Conservation (phyloP, 2,888 invertebrate genomes). For the Vesta saturnalis region DNA sequence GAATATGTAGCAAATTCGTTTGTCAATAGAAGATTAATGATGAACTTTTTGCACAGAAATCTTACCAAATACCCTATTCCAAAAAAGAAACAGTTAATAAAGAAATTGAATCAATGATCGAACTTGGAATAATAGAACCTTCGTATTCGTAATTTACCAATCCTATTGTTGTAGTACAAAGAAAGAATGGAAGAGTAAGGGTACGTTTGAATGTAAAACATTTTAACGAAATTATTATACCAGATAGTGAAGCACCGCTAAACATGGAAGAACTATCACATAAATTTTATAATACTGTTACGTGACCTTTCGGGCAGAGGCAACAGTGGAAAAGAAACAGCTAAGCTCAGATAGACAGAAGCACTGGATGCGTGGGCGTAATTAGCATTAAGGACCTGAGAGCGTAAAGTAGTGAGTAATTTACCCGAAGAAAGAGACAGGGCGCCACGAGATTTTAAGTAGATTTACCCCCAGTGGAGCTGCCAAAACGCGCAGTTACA, state of each 20-base stretch:
- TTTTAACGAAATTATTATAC: constrained; percentile 26
- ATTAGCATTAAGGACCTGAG: too few relatives aligned
- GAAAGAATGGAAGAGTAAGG: neutral
- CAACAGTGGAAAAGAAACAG: too few relatives aligned
- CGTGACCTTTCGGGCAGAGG: too few relatives aligned
- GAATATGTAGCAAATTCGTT: neutral
- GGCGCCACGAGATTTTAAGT: too few relatives aligned
- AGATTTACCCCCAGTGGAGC: too few relatives aligned
- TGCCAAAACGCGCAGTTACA: too few relatives aligned
- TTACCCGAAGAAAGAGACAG: too few relatives aligned
- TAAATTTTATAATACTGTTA: constrained; percentile 31
- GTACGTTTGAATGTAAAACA: neutral
- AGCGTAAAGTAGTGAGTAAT: too few relatives aligned
- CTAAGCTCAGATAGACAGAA: too few relatives aligned
- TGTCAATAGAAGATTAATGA: neutral
- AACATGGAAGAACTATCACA: constrained; percentile 36
- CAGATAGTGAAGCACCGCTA: constrained; percentile 26
- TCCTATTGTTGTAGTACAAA: constrained; percentile 7
- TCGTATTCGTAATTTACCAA: neutral
- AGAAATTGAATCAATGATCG: neutral
- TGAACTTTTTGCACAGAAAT: neutral
- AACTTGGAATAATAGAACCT: neutral
- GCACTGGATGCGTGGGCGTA: too few relatives aligned
- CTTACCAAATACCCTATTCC: neutral
- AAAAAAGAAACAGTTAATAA: neutral